phyloP scores from a whole-genome alignment of 2,797 vertebrate genomes.

The Lates japonicus region DNA sequence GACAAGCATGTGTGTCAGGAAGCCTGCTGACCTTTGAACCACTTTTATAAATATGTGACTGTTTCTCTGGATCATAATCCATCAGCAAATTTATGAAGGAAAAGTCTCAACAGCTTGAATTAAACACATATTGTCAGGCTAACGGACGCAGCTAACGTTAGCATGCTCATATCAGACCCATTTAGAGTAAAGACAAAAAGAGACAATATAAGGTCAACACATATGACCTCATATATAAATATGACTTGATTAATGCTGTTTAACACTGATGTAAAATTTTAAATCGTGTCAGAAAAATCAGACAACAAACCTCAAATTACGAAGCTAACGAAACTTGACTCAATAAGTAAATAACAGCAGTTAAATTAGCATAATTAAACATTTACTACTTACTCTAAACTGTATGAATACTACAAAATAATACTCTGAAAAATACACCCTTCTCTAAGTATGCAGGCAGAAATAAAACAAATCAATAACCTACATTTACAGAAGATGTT shows the following conservation, averaged over 20 bases:
- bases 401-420: too few species aligned
- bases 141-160: neutral
- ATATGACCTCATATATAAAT: too few species aligned
- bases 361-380: neutral
- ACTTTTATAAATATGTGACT: neutral
- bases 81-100: neutral
- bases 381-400: neutral
- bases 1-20: neutral
- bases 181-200: too few species aligned
- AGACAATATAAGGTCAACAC: too few species aligned
- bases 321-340: too few species aligned
- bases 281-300: too few species aligned
- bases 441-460: too few species aligned
- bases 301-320: too few species aligned
- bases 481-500: too few species aligned
- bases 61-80: neutral
- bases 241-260: too few species aligned
- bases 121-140: neutral
- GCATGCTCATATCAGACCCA: neutral
- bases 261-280: too few species aligned
- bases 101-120: neutral
- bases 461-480: neutral
- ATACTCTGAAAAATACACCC: neutral
- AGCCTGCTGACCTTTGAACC: slow-evolving; percentile 13
- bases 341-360: neutral